These are phyloP conservation scores for Copidosoma aretas DNA, from an alignment of 2,888 invertebrate species.

Conservation along the genomic window DNA sequence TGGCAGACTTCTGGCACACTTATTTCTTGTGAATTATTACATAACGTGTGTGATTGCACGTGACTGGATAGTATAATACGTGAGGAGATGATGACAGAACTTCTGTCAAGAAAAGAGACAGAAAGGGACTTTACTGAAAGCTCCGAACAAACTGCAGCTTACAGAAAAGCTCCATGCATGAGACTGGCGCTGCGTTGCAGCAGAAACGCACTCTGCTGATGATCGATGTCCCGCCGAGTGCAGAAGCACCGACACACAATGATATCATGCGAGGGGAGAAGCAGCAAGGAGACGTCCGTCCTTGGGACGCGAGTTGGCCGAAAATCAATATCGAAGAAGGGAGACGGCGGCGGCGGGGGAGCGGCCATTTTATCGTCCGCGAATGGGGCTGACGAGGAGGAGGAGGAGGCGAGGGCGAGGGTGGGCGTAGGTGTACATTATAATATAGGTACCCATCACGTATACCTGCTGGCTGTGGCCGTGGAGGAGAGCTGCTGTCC, in stretches of 20 bases:
- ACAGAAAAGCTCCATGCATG: too few species aligned
- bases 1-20: background rate
- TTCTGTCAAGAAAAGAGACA: too few species aligned
- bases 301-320: background rate
- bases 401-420: too few species aligned
- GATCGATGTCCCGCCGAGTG: background rate
- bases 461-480: too few species aligned
- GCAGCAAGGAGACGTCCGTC: background rate
- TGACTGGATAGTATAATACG: background rate
- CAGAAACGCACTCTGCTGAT: too few species aligned
- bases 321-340: conserved; percentile 36
- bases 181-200: too few species aligned
- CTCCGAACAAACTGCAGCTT: background rate
- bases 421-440: too few species aligned
- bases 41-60: background rate
- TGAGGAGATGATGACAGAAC: background rate
- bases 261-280: background rate
- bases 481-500: too few species aligned
- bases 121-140: background rate
- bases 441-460: too few species aligned
- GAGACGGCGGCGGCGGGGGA: background rate
- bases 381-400: too few species aligned
- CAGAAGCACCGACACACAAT: background rate
- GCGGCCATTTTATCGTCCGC: background rate
- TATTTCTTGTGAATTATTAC: background rate